Evolutionary conservation across 2,888 invertebrate species (phyloP).

Genomic region (Myathropa florea): DNA sequence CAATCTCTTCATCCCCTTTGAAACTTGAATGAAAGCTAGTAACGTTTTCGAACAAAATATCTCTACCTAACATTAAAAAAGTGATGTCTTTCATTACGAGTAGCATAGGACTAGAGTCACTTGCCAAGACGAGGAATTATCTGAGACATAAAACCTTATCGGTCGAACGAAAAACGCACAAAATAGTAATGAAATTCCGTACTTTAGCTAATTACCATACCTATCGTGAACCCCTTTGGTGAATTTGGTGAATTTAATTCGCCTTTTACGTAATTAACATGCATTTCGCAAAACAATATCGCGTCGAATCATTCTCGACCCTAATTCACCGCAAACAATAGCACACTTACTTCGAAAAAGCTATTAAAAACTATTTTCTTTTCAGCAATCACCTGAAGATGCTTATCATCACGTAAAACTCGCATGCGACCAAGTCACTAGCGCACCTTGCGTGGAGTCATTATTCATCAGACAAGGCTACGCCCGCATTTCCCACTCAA

Average conservation of each 20-base stretch:
- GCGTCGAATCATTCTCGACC: neutral
- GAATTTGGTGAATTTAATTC: neutral
- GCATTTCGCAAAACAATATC: neutral
- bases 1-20: too few relatives aligned
- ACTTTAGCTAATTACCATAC: neutral
- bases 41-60: too few relatives aligned
- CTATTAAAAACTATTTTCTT: neutral
- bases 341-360: neutral
- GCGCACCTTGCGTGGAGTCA: neutral
- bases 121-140: too few relatives aligned
- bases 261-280: neutral
- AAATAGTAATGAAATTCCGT: neutral
- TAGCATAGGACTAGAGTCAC: too few relatives aligned
- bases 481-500: conserved; percentile 10
- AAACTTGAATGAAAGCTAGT: too few relatives aligned
- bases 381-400: neutral
- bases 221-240: too few relatives aligned
- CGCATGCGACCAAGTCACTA: neutral
- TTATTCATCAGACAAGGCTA: conserved; percentile 3
- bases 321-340: neutral
- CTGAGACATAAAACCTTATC: too few relatives aligned
- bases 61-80: too few relatives aligned
- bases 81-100: too few relatives aligned
- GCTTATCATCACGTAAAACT: neutral
- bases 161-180: too few relatives aligned